phyloP scores from a whole-genome alignment of 2,113 vertebrate species.

The Thinocorus orbignyianus region DNA sequence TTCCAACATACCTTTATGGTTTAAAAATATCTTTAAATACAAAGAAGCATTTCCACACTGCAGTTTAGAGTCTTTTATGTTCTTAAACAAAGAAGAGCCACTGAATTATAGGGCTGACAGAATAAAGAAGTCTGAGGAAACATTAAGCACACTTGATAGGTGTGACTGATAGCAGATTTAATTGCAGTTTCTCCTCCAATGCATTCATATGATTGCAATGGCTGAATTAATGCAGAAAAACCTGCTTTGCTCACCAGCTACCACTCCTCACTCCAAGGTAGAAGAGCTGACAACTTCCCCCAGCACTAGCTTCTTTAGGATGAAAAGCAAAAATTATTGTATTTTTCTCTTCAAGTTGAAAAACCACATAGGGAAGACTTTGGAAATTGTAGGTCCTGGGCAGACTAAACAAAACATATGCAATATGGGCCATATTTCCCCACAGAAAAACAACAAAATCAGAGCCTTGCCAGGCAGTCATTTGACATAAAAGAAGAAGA shows the following conservation, averaged over 20 bases:
- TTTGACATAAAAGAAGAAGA: not conserved
- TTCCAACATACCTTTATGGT: not conserved
- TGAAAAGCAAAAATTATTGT: not conserved
- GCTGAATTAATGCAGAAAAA: constrained; percentile 47
- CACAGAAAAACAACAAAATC: not conserved
- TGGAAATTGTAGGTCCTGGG: not conserved
- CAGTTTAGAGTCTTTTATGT: not conserved
- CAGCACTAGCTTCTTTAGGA: not conserved
- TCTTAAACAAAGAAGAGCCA: not conserved
- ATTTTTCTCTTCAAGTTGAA: not conserved
- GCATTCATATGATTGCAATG: constrained; percentile 15
- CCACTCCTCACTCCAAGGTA: not conserved
- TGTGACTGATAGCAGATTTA: constrained; percentile 66
- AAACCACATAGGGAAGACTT: not conserved
- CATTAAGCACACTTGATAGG: constrained; percentile 22
- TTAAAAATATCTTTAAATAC: not conserved
- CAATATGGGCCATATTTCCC: not conserved
- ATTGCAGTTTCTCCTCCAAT: constrained; percentile 59
- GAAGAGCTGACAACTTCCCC: not conserved
- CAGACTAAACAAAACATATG: not conserved
- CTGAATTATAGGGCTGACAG: constrained; percentile 27
- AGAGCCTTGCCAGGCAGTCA: not conserved
- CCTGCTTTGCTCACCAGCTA: constrained; percentile 63
- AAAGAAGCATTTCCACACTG: not conserved
- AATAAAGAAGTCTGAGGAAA: constrained; percentile 28